Evolutionary conservation across 1,140 invertebrate species (phyloP).

Genomic region (Pseudachorutes palmiensis): DNA sequence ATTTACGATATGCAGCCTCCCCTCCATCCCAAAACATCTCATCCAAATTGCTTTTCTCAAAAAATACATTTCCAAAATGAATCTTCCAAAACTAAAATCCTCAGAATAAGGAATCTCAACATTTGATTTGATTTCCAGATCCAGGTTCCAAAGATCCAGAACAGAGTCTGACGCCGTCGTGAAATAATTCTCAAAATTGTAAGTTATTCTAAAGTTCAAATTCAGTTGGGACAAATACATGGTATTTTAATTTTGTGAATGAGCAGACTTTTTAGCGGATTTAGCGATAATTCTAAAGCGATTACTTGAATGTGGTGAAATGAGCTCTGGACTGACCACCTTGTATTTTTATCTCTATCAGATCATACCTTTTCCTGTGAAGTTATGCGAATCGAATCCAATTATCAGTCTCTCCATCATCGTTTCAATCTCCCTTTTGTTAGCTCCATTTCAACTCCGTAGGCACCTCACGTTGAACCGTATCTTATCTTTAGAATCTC

Average conservation of each 20-base stretch:
- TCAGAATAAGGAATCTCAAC: background rate
- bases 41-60: background rate
- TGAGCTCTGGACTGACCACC: too few species aligned
- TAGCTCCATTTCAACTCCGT: background rate
- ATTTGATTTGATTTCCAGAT: background rate
- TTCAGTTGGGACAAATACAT: too few species aligned
- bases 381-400: constrained; percentile 15
- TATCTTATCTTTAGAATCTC: constrained; percentile 14
- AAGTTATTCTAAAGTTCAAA: too few species aligned
- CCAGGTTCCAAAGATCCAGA: background rate
- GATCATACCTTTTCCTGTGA: background rate
- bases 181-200: too few species aligned
- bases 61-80: background rate
- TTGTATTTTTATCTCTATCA: too few species aligned
- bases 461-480: constrained; percentile 5
- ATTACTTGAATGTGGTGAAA: too few species aligned
- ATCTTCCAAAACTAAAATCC: background rate
- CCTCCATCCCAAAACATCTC: background rate
- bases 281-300: too few species aligned
- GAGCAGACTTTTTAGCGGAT: too few species aligned
- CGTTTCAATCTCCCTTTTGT: constrained; percentile 11
- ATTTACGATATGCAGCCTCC: constrained; percentile 7
- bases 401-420: constrained; percentile 9
- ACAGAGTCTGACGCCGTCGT: too few species aligned
- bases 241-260: too few species aligned